Percentiles rank a stretch among this genome's conserved stretches.
Conservation (phyloP, 1,140 invertebrate genomes). For the Brachionus asplanchnoidis region DNA sequence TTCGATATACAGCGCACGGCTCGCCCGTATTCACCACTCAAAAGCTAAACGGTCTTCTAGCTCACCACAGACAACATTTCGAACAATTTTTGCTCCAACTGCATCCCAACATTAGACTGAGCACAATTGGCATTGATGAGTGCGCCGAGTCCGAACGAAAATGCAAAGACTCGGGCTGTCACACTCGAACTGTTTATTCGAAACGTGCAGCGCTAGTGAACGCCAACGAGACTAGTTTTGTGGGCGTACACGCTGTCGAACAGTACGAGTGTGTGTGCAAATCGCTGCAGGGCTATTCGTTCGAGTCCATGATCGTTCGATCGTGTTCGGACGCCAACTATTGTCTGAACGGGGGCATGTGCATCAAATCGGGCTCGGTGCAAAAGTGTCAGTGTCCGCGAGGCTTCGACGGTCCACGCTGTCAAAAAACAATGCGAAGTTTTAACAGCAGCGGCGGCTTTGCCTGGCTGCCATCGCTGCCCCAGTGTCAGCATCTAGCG, state of each 20-base stretch:
- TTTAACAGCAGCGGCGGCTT: constrained; percentile 61
- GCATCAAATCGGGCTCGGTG: constrained; percentile 69
- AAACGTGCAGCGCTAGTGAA: constrained; percentile 84
- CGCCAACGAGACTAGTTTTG: constrained; percentile 87
- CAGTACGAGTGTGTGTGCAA: constrained; percentile 73
- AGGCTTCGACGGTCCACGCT: constrained; percentile 85
- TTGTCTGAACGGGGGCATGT: constrained; percentile 89
- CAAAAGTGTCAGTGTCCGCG: constrained; percentile 76
- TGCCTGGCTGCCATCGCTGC: constrained; percentile 87
- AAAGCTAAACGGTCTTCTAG: constrained; percentile 81
- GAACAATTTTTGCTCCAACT: constrained; percentile 53
- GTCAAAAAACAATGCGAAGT: constrained; percentile 87
- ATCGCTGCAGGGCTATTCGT: constrained; percentile 47
- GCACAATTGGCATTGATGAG: constrained; percentile 94
- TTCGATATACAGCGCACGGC: constrained; percentile 87
- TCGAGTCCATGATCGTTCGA: constrained; percentile 43
- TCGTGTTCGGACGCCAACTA: constrained; percentile 75
- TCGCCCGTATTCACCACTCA: constrained; percentile 92
- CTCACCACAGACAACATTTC: constrained; percentile 83
- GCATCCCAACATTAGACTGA: constrained; percentile 86
- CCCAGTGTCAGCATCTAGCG: constrained; percentile 91
- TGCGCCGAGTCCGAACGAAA: constrained; percentile 88
- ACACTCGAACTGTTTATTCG: constrained; percentile 80
- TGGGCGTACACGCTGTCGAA: constrained; percentile 81
- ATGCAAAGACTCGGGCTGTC: constrained; percentile 85